Conservation (phyloP, 2,797 vertebrate genomes). For the Picus viridis region DNA sequence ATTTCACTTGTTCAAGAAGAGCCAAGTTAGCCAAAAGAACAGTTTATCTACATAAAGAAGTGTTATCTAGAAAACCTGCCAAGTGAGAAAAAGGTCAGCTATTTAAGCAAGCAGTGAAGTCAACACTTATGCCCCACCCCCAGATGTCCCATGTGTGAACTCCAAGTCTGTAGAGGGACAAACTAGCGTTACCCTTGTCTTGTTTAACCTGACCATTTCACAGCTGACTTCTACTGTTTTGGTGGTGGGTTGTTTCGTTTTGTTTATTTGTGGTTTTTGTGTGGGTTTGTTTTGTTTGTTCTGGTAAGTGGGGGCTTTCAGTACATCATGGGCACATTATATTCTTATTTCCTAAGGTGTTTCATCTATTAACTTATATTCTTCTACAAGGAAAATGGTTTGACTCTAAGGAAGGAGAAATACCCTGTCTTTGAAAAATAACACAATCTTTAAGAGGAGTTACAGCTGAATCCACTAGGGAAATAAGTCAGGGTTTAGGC, state of each 20-base stretch:
- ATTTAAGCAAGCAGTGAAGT: conserved; percentile 10
- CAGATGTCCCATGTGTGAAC: not conserved
- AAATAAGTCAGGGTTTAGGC: not conserved
- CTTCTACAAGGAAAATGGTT: not conserved
- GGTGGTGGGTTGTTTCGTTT: too few species aligned
- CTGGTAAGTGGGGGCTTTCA: not conserved
- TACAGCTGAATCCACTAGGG: not conserved
- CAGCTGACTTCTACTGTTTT: not conserved
- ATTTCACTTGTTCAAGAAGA: conserved; percentile 26
- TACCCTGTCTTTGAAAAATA: not conserved
- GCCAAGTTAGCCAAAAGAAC: conserved; percentile 19
- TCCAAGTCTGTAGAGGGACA: not conserved
- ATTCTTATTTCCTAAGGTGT: not conserved
- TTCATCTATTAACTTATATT: not conserved
- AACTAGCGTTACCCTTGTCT: not conserved
- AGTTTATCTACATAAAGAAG: conserved; percentile 18
- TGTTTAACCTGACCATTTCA: not conserved
- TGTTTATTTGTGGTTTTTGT: not conserved
- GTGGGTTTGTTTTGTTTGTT: not conserved
- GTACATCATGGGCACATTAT: not conserved
- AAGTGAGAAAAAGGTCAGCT: conserved; percentile 40
- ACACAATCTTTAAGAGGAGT: not conserved
- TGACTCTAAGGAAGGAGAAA: not conserved
- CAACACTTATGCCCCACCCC: not conserved
- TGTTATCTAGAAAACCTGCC: not conserved